These are phyloP conservation scores for Coelopa frigida DNA, from an alignment of 1,140 invertebrate species.

Conservation along the genomic window DNA sequence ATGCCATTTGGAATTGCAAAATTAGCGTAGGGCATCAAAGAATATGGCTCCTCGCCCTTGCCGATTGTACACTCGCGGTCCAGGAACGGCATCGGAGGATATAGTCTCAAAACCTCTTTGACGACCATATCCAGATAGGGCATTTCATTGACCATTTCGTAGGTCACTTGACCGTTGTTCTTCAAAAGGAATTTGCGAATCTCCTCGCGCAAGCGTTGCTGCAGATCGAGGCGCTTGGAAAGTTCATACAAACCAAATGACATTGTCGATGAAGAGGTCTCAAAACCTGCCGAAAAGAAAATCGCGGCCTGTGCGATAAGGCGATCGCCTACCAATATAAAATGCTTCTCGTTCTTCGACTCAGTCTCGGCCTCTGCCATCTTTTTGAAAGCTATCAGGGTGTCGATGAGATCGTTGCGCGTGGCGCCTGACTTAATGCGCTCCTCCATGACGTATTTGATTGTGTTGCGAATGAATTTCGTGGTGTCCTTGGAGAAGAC, in stretches of 20 bases:
- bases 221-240: slow-evolving; percentile 56
- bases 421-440: slow-evolving; percentile 25
- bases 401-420: slow-evolving; percentile 46
- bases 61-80: slow-evolving; percentile 24
- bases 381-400: slow-evolving; percentile 40
- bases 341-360: slow-evolving; percentile 4
- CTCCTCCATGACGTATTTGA: slow-evolving; percentile 36
- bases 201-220: slow-evolving; percentile 57
- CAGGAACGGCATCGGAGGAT: slow-evolving; percentile 27
- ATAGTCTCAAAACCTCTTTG: slow-evolving; percentile 42
- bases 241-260: slow-evolving; percentile 59
- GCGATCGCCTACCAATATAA: slow-evolving; percentile 18
- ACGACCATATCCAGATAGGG: slow-evolving; percentile 56
- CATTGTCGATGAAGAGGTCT: slow-evolving; percentile 67
- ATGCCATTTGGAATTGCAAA: slow-evolving; percentile 23
- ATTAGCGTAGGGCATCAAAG: slow-evolving; percentile 19
- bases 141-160: slow-evolving; percentile 57
- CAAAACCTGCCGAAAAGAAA: slow-evolving; percentile 67
- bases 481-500: slow-evolving; percentile 24
- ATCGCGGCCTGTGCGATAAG: slow-evolving; percentile 60
- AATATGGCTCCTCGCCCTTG: slow-evolving; percentile 23
- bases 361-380: slow-evolving; percentile 20
- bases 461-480: slow-evolving; percentile 28
- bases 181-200: slow-evolving; percentile 48
- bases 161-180: slow-evolving; percentile 49